Evolutionary conservation across 37 sponge, comb jelly and placozoan species (phyloP).

Genomic region (Halichondria panicea): DNA sequence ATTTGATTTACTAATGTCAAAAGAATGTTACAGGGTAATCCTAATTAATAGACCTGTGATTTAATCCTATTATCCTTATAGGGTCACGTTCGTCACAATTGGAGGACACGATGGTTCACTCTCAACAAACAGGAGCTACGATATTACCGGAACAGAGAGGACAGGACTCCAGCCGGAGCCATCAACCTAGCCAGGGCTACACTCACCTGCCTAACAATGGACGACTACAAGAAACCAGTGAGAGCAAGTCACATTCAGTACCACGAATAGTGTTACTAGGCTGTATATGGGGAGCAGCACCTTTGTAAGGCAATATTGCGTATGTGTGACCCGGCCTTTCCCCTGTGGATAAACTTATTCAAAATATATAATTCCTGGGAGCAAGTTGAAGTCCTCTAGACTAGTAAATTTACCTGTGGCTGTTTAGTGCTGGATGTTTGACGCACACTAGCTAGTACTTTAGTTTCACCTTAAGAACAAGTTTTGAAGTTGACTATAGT

Average conservation of each 20-base stretch:
- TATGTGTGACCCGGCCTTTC: too few species aligned
- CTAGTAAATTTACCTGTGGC: too few species aligned
- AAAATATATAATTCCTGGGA: too few species aligned
- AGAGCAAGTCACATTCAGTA: neutral
- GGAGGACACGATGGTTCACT: slow-evolving; percentile 81
- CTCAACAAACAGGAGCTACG: slow-evolving; percentile 39
- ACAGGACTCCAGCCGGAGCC: slow-evolving; percentile 45
- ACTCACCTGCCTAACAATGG: slow-evolving; percentile 41
- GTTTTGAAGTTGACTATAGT: too few species aligned
- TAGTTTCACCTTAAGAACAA: too few species aligned
- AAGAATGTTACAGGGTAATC: neutral
- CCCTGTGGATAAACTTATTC: too few species aligned
- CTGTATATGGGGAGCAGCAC: neutral
- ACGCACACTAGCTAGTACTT: too few species aligned
- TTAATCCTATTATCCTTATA: neutral
- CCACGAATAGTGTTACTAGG: neutral
- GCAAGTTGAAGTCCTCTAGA: too few species aligned
- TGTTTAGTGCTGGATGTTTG: too few species aligned
- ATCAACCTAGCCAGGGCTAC: slow-evolving; percentile 63
- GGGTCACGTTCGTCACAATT: slow-evolving; percentile 77
- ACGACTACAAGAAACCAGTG: slow-evolving; percentile 57
- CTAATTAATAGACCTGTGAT: neutral
- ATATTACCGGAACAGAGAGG: slow-evolving; percentile 64
- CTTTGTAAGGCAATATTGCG: neutral
- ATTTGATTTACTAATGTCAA: too few species aligned